These are phyloP conservation scores for Gorsachius goisagi DNA, from an alignment of 2,113 vertebrate genomes.

Conservation along the genomic window DNA sequence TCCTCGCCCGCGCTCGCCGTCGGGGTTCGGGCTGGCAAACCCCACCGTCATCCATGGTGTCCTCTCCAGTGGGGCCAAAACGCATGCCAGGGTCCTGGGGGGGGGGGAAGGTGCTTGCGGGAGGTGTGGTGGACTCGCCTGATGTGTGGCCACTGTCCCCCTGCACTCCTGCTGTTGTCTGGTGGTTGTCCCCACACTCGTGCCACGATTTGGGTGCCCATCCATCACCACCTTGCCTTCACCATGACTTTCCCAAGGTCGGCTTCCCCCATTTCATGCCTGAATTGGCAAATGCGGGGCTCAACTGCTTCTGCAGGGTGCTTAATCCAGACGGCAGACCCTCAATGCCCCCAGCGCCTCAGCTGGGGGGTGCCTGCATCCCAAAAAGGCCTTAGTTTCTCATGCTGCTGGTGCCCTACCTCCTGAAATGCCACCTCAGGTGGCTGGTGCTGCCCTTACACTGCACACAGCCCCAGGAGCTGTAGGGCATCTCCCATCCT, in stretches of 20 bases:
- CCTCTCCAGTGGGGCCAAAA: background rate
- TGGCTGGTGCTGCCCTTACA: background rate
- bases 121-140: fast-evolving
- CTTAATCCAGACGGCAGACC: background rate
- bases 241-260: background rate
- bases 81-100: fast-evolving
- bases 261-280: fast-evolving
- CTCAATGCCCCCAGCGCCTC: fast-evolving
- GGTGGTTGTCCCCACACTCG: fast-evolving
- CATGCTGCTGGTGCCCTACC: background rate
- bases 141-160: fast-evolving
- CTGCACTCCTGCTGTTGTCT: fast-evolving
- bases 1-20: fast-evolving
- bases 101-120: fast-evolving
- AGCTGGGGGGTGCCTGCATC: fast-evolving
- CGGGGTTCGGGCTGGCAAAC: background rate
- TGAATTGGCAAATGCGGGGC: fast-evolving
- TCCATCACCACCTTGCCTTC: background rate
- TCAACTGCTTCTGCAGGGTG: background rate
- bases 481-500: fast-evolving
- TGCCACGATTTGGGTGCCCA: fast-evolving
- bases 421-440: background rate
- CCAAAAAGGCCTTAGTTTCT: background rate
- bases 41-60: fast-evolving
- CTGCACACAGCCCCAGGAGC: fast-evolving